Conservation (phyloP, 2,888 invertebrate species). For the Lamellibrachia columna region DNA sequence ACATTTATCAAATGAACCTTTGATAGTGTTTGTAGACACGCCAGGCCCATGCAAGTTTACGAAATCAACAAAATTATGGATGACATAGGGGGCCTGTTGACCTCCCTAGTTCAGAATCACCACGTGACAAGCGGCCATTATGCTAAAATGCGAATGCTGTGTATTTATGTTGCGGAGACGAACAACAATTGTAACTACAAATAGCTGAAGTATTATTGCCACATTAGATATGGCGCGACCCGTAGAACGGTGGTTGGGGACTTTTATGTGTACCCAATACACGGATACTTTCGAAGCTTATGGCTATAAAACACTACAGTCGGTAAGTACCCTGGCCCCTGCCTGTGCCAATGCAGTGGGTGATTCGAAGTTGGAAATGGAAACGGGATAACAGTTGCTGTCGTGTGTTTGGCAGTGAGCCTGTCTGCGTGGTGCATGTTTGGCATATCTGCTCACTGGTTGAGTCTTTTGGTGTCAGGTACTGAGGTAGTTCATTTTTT, state of each 20-base stretch:
- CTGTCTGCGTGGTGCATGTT: not conserved
- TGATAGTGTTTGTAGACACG: not conserved
- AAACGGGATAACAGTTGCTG: constrained; percentile 5
- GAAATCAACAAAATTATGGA: not conserved
- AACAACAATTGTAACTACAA: constrained; percentile 22
- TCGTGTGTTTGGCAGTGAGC: not conserved
- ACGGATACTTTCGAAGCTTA: constrained; percentile 55
- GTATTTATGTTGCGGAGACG: constrained; percentile 37
- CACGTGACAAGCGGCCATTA: constrained; percentile 63
- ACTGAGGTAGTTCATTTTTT: not conserved
- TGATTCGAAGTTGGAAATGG: constrained; percentile 6
- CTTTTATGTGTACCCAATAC: constrained; percentile 61
- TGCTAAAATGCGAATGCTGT: constrained; percentile 52
- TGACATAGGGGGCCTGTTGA: not conserved
- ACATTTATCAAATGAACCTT: not conserved
- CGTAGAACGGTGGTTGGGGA: constrained; percentile 60
- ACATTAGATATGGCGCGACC: constrained; percentile 52
- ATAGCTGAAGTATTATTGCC: constrained; percentile 17
- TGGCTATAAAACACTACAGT: constrained; percentile 60
- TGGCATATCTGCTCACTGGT: not conserved
- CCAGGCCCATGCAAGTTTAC: too few relatives aligned
- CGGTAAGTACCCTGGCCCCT: constrained; percentile 49
- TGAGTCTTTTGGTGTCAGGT: not conserved
- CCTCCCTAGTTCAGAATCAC: constrained; percentile 6
- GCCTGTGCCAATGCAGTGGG: too few relatives aligned